Percentiles rank a stretch among this genome's conserved stretches.
Conservation (phyloP, 2,888 invertebrate species). For the Drosophila macrospina region DNA sequence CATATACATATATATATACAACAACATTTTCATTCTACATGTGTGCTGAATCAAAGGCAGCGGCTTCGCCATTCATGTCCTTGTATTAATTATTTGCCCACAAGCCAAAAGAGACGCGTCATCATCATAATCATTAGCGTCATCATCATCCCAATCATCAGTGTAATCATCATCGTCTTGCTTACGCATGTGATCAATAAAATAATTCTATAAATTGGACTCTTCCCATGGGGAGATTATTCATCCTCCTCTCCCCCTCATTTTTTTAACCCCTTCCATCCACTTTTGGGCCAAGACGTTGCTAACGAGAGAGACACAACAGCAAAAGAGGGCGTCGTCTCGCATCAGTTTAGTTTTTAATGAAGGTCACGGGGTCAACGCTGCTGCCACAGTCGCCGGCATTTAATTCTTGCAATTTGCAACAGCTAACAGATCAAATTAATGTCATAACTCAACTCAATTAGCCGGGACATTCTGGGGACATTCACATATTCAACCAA, state of each 20-base stretch:
- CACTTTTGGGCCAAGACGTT: slow-evolving; percentile 15
- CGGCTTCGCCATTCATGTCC: slow-evolving; percentile 48
- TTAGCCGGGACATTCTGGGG: slow-evolving; percentile 55
- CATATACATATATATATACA: slow-evolving; percentile 1
- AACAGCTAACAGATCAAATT: slow-evolving; percentile 67
- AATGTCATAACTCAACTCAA: slow-evolving; percentile 79
- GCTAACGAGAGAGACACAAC: slow-evolving; percentile 23
- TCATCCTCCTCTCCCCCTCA: slow-evolving; percentile 16
- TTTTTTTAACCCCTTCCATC: not conserved
- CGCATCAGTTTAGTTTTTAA: slow-evolving; percentile 53
- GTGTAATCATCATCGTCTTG: slow-evolving; percentile 39
- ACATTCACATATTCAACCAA: slow-evolving; percentile 9
- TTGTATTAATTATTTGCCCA: slow-evolving; percentile 60
- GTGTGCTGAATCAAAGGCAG: not conserved
- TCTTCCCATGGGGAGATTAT: slow-evolving; percentile 33
- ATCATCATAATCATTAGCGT: slow-evolving; percentile 28
- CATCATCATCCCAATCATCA: slow-evolving; percentile 34
- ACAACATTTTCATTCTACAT: not conserved
- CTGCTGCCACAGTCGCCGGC: slow-evolving; percentile 42
- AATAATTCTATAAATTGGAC: slow-evolving; percentile 51
- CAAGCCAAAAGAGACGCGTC: slow-evolving; percentile 25
- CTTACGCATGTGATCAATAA: slow-evolving; percentile 69
- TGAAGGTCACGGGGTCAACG: slow-evolving; percentile 69
- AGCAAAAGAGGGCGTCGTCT: slow-evolving; percentile 30
- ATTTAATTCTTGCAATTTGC: slow-evolving; percentile 75